phyloP scores from a whole-genome alignment of 1,140 invertebrate species.

The Drosophila albomicans region DNA sequence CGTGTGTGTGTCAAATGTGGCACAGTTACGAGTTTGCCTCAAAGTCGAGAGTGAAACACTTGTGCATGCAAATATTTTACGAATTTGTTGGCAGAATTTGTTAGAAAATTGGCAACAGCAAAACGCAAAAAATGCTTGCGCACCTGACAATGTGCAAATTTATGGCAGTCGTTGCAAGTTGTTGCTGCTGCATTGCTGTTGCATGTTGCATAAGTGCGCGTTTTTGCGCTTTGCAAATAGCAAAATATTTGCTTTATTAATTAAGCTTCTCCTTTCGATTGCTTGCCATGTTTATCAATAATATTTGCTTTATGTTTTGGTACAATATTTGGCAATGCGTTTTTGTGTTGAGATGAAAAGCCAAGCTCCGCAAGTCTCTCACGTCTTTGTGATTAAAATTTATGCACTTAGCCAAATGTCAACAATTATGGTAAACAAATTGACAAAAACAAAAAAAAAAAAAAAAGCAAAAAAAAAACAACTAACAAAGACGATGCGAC shows the following conservation, averaged over 20 bases:
- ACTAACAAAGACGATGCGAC: conserved; percentile 7
- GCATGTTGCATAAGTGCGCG: conserved; percentile 72
- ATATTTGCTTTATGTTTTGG: conserved; percentile 57
- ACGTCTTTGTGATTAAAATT: conserved; percentile 26
- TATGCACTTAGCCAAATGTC: conserved; percentile 46
- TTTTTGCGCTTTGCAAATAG: conserved; percentile 69
- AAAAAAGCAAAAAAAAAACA: no score
- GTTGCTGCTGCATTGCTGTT: conserved; percentile 30
- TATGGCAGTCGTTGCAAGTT: conserved; percentile 54
- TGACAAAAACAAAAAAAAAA: conserved; percentile 1
- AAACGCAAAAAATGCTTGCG: conserved; percentile 52
- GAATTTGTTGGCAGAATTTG: conserved; percentile 70
- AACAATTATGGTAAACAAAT: conserved; percentile 43
- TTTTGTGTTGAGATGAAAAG: conserved; percentile 13
- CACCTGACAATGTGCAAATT: conserved; percentile 78
- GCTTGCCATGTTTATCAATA: conserved; percentile 37
- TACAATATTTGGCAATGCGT: conserved; percentile 74
- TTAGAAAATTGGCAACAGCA: conserved; percentile 68
- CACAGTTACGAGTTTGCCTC: conserved; percentile 20
- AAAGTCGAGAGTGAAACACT: conserved; percentile 60
- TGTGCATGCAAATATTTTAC: conserved; percentile 77
- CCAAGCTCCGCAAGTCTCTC: background rate
- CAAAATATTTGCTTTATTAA: conserved; percentile 81
- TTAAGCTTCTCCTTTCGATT: conserved; percentile 54
- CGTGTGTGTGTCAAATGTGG: conserved; percentile 20